Conservation (phyloP, 2,113 vertebrate species). For the Crotalus tigris region DNA sequence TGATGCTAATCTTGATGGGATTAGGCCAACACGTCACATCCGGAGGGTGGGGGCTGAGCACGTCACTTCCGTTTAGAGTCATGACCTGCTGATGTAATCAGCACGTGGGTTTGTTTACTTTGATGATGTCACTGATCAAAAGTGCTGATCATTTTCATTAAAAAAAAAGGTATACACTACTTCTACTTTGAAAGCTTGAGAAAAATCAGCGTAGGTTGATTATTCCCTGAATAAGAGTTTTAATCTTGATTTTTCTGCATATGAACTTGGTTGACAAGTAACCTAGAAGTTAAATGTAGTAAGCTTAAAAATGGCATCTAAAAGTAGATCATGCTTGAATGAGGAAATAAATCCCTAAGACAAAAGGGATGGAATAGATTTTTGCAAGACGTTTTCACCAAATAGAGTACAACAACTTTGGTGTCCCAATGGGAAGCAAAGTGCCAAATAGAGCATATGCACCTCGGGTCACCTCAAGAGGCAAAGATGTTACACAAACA, state of each 20-base stretch:
- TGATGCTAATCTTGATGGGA: too few species aligned
- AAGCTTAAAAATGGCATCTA: not conserved
- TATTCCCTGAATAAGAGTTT: not conserved
- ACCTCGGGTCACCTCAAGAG: not conserved
- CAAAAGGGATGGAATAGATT: not conserved
- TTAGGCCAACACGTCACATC: too few species aligned
- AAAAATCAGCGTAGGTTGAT: not conserved
- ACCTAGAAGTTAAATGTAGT: not conserved
- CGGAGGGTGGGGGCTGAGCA: too few species aligned
- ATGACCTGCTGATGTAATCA: too few species aligned
- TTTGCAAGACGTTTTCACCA: conserved; percentile 30
- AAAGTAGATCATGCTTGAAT: not conserved
- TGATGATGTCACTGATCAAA: too few species aligned
- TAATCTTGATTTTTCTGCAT: not conserved
- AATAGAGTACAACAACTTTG: conserved; percentile 12
- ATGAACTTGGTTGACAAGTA: not conserved
- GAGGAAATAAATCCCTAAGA: not conserved
- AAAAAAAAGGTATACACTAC: too few species aligned
- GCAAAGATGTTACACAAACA: not conserved
- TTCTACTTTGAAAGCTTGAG: not conserved
- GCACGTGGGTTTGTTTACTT: too few species aligned
- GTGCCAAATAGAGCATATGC: not conserved
- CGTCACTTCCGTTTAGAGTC: too few species aligned
- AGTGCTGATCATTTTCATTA: too few species aligned
- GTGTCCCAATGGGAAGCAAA: not conserved